Base-by-base conservation (phyloP, 2,113 vertebrate genomes). In the Pterocles orientalis region DNA sequence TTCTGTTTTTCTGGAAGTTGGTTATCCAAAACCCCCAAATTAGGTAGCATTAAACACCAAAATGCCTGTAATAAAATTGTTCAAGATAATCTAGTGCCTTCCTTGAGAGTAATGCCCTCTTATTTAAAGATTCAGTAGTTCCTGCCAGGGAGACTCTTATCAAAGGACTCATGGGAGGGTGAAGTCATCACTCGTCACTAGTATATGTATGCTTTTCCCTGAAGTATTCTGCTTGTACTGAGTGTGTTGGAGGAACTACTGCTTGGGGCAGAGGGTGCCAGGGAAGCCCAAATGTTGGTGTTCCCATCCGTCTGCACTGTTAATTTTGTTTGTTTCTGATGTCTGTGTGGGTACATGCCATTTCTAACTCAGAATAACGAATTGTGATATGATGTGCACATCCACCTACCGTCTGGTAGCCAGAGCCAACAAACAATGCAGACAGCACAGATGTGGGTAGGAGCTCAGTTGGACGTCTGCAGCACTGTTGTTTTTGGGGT, bases 281-380 rank as follows among this genome's bases (percentile, higher is more conserved):
- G 34, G n/a, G 29, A 33, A 66, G 70, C 73, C 47, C 24, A 23
- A 48, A 28, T 9, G 24, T 0, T 1, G 1, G 5, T 10, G 18
- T 90, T 92, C 26, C 56, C 61, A n/a, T 43, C 69, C 36, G 10
- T 34, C 48, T 93, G 33, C 18, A 31, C 18, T 14, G 18, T 60
- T 72, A 2, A 23, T 83, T 54, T 18, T 82, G 34, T 64, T 71
- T 82, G 39, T 36, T 79, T 68, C 20, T 93, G 47, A 21, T 53
- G 41, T 41, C 29, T 53, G 11, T 48, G 23, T 47, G 71, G 23
- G 48, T 64, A 50, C 12, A 1, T 95, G 82, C 28, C 48, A 26
- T 71, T 82, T 71, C 20, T 34, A 9, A 23, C 28, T 47, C 76
- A 28, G 31, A 76, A 24, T 47, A 47, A 65, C 2, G 3, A 24